These are phyloP conservation scores for Zaprionus inermis DNA, from an alignment of 1,140 invertebrate species.

Conservation along the genomic window DNA sequence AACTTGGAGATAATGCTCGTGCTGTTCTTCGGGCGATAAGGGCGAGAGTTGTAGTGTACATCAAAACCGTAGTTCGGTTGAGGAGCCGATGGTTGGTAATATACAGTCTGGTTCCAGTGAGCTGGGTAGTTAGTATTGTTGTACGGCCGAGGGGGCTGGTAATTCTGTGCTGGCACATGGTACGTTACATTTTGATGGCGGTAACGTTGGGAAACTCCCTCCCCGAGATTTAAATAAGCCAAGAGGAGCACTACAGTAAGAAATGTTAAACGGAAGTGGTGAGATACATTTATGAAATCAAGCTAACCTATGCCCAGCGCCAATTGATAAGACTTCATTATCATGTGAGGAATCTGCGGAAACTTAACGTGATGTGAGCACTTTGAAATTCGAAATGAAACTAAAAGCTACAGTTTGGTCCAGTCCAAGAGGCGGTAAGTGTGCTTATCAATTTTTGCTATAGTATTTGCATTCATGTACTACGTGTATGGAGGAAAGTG, in stretches of 20 bases:
- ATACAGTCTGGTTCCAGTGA: no score
- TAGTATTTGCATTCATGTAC: neutral
- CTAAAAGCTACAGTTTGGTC: constrained; percentile 28
- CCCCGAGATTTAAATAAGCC: constrained; percentile 28
- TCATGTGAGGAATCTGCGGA: constrained; percentile 14
- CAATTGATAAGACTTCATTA: constrained; percentile 49
- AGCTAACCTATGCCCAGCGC: constrained; percentile 46
- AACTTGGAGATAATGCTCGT: constrained; percentile 21
- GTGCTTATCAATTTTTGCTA: constrained; percentile 28
- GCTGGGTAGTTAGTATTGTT: constrained; percentile 14
- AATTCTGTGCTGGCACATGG: constrained; percentile 30
- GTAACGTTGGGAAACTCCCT: neutral
- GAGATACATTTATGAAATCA: constrained; percentile 1
- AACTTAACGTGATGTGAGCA: constrained; percentile 18
- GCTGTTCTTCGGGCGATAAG: constrained; percentile 14
- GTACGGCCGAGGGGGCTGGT: constrained; percentile 1
- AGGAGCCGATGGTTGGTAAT: constrained; percentile 4
- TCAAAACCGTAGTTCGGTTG: constrained; percentile 14
- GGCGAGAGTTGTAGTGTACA: neutral
- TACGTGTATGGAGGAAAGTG: constrained; percentile 11
- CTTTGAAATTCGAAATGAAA: constrained; percentile 35
- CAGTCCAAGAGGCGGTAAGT: neutral
- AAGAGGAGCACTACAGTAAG: constrained; percentile 44
- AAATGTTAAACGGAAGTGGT: constrained; percentile 4
- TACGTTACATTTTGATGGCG: constrained; percentile 36